These are phyloP conservation scores for Porphyrio hochstetteri DNA, from an alignment of 2,113 vertebrate genomes.

Conservation along the genomic window DNA sequence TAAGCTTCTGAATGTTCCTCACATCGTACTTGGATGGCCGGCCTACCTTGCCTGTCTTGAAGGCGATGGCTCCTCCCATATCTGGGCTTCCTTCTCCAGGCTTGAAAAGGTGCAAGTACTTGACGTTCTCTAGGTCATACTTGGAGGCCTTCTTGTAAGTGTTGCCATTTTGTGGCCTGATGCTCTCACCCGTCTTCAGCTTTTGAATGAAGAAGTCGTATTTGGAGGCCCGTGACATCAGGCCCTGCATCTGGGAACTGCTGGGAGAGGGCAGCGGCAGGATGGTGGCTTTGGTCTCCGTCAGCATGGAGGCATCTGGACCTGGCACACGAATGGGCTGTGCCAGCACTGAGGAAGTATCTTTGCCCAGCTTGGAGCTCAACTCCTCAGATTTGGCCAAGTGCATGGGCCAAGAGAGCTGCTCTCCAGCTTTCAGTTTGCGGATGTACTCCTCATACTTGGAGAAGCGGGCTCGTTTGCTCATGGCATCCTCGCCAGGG, in stretches of 20 bases:
- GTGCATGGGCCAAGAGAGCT: constrained; percentile 89
- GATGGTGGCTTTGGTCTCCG: constrained; percentile 90
- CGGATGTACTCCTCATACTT: constrained; percentile 99
- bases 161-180: constrained; percentile 92
- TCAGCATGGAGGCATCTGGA: constrained; percentile 79
- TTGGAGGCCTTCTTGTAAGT: constrained; percentile 97
- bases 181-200: constrained; percentile 91
- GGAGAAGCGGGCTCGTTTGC: constrained; percentile 92
- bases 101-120: constrained; percentile 97
- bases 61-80: constrained; percentile 98
- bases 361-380: constrained; percentile 84
- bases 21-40: constrained; percentile 98
- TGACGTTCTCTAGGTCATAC: constrained; percentile 97
- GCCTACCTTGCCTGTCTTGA: constrained; percentile 97
- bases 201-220: constrained; percentile 99
- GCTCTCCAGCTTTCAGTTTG: constrained; percentile 94
- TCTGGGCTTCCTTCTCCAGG: constrained; percentile 94
- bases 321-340: constrained; percentile 75
- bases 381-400: constrained; percentile 85
- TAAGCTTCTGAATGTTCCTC: constrained; percentile 92
- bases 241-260: constrained; percentile 87
- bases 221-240: constrained; percentile 91
- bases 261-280: constrained; percentile 81
- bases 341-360: constrained; percentile 72
- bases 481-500: constrained; percentile 82